Evolutionary conservation across 2,113 vertebrate species (phyloP).

Genomic region (Isichthys henryi): DNA sequence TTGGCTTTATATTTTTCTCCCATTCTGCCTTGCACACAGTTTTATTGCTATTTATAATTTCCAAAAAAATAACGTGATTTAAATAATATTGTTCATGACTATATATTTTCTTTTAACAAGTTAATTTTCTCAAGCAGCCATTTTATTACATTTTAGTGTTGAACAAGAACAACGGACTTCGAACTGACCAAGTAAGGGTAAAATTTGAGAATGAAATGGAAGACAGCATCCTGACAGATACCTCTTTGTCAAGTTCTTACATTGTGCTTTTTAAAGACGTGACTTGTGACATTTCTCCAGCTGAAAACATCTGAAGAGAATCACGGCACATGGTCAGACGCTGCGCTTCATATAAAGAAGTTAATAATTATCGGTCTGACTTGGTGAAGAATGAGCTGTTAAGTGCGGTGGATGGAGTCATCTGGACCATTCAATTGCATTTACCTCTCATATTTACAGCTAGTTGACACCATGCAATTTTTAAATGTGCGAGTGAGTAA

Average conservation of each 20-base stretch:
- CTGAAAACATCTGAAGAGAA: conserved; percentile 17
- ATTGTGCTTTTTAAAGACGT: neutral
- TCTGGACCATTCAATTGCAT: conserved; percentile 24
- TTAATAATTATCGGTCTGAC: conserved; percentile 13
- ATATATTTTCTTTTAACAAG: neutral
- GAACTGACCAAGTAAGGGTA: conserved; percentile 1
- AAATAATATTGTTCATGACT: neutral
- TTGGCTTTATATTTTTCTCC: neutral
- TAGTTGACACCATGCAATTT: conserved; percentile 61
- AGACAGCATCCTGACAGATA: neutral
- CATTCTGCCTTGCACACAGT: neutral
- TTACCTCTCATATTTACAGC: conserved; percentile 46
- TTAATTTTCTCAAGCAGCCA: neutral
- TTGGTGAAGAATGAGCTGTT: conserved; percentile 16
- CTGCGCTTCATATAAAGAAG: neutral
- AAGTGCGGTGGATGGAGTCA: conserved; percentile 10
- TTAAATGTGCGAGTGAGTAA: conserved; percentile 56
- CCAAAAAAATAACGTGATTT: neutral
- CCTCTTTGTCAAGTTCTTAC: neutral
- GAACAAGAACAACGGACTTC: neutral
- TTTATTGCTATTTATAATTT: neutral
- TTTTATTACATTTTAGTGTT: conserved; percentile 1
- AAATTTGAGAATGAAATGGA: neutral
- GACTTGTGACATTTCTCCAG: conserved; percentile 27
- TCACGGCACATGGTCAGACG: neutral